Base-by-base conservation (phyloP, 1,140 invertebrate genomes). In the Drosophila orosa region DNA sequence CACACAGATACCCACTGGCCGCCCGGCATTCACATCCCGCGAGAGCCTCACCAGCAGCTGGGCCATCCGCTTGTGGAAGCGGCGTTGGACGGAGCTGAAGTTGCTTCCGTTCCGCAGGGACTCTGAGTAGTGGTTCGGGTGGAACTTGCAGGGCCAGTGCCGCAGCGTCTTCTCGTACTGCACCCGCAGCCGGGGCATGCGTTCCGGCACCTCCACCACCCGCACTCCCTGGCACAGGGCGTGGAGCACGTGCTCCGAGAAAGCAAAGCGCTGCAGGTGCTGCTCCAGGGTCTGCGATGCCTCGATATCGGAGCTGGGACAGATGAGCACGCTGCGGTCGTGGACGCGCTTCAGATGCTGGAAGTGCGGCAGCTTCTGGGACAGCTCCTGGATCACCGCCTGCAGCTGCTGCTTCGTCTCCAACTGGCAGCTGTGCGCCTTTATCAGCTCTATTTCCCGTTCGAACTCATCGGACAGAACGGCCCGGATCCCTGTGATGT, bases 131-230 rank as follows among this genome's bases (percentile, higher is more conserved):
- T 94, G 94, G 87, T 97, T 95, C 45, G 94, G 95, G 93, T 97
- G 95, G 93, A 98, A 98, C 90, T 96, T 97, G 25, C 96, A 94
- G 0, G 97, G 96, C 98, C 97, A 98, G 33, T 94, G 91, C 63
- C 93, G 92, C 2, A 93, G 93, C 3, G 94, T 93, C 75, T 93
- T 92, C 9, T 94, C 92, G 90, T 95, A 96, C 83, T 98, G 97
- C 44, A 90, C 90, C 55, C 94, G 94, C 2, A 96, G 94, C 78
- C 94, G 94, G 5, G 96, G 95, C 13, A 94, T 76, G 5, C 74
- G 81, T 39, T 91, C 85, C 1, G 96, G 94, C 1, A 98, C 96
- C 2, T 93, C 62, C 0, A 93, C 62, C 3, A 94, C 86, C 69
- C 93, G 92, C 2, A 95, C 93, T 35, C 93, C 91, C 5, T 94